Evolutionary conservation across 2,797 vertebrate species (phyloP).

Genomic region (Dendrocincla fuliginosa): DNA sequence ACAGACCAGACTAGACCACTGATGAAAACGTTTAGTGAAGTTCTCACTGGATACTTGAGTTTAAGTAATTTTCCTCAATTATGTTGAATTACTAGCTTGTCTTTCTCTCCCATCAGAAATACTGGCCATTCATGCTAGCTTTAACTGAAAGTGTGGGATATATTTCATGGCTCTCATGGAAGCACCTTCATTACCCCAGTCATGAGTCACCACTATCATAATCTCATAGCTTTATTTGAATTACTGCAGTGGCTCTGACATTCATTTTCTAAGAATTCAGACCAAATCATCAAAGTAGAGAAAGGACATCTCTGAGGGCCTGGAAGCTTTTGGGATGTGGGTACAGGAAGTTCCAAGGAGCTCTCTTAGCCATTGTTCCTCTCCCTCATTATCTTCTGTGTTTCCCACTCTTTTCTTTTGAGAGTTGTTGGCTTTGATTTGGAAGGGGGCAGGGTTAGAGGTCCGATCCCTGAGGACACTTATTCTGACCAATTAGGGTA

Average conservation of each 20-base stretch:
- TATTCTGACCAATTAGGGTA: background rate
- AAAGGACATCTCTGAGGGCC: background rate
- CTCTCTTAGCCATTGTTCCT: background rate
- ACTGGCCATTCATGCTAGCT: background rate
- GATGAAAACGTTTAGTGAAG: background rate
- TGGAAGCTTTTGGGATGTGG: background rate
- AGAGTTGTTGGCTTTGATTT: background rate
- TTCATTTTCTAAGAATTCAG: background rate
- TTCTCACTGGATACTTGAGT: background rate
- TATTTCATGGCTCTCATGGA: background rate
- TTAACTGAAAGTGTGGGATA: background rate
- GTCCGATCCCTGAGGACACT: background rate
- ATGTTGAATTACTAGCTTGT: background rate
- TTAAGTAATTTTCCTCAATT: background rate
- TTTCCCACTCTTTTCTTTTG: background rate
- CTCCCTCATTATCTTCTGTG: background rate
- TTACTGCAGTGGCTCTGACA: background rate
- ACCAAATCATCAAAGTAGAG: background rate
- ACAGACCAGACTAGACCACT: background rate
- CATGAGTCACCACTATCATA: background rate
- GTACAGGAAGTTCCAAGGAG: background rate
- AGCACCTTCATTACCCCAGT: background rate
- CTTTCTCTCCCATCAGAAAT: background rate
- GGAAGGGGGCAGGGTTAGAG: accelerated
- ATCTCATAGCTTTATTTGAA: background rate